Percentiles rank a stretch among this genome's conserved stretches.
Evolutionary conservation across 2,797 vertebrate species (phyloP).

Genomic region (Halcyon leucocephala): DNA sequence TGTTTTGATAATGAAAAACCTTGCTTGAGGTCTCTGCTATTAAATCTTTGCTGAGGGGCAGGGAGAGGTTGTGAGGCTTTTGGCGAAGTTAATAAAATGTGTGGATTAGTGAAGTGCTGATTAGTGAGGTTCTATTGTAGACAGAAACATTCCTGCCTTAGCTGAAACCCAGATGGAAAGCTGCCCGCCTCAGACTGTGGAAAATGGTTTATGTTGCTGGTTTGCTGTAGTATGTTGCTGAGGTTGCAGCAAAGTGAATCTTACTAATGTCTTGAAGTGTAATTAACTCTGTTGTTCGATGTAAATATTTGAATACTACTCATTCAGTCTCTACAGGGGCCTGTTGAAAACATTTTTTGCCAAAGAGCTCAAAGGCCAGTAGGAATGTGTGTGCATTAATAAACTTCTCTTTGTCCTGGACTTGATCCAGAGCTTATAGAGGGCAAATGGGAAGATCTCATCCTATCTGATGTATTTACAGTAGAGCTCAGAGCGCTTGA

Average conservation of each 20-base stretch:
- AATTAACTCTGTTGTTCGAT: conserved; percentile 56
- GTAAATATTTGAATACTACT: conserved; percentile 66
- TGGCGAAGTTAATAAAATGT: conserved; percentile 66
- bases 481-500: conserved; percentile 36
- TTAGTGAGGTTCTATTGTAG: conserved; percentile 66
- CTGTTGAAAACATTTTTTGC: conserved; percentile 35
- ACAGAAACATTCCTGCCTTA: conserved; percentile 63
- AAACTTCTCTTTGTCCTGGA: conserved; percentile 59
- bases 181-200: not conserved
- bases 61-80: conserved; percentile 61
- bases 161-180: conserved; percentile 64
- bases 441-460: conserved; percentile 51
- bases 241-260: conserved; percentile 58
- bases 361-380: conserved; percentile 45
- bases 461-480: conserved; percentile 60
- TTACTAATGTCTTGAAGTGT: conserved; percentile 48
- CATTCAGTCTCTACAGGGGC: not conserved
- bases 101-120: conserved; percentile 72
- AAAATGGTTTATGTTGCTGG: conserved; percentile 54
- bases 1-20: conserved; percentile 24
- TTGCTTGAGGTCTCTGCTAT: conserved; percentile 59
- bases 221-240: conserved; percentile 56
- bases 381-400: conserved; percentile 55
- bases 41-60: conserved; percentile 65
- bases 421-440: conserved; percentile 51